phyloP scores from a whole-genome alignment of 2,797 vertebrate genomes.

The Clarias fuscus region DNA sequence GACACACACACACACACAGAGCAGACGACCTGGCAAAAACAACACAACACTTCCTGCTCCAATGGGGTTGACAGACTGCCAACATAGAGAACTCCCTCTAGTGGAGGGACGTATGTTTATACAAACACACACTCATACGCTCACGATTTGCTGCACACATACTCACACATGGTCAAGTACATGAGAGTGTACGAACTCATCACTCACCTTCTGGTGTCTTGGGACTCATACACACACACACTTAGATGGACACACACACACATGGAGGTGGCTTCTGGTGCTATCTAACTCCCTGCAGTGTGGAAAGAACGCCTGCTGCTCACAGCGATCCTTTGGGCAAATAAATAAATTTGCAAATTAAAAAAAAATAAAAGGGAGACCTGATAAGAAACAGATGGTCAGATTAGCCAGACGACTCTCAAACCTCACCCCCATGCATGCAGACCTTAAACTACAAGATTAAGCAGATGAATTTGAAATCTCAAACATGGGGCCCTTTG shows the following conservation, averaged over 20 bases:
- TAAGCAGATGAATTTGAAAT: constrained; percentile 48
- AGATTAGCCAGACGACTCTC: constrained; percentile 70
- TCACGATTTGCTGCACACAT: constrained; percentile 3
- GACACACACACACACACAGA: constrained; percentile 44
- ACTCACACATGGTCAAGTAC: neutral
- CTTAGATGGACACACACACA: constrained; percentile 46
- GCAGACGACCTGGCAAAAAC: constrained; percentile 52
- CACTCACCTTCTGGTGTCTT: constrained; percentile 20
- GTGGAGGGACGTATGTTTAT: constrained; percentile 23
- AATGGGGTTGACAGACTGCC: constrained; percentile 35
- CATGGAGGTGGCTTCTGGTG: constrained; percentile 65
- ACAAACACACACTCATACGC: constrained; percentile 18
- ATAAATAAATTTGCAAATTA: constrained; percentile 80
- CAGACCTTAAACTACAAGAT: constrained; percentile 25
- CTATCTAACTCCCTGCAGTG: constrained; percentile 66
- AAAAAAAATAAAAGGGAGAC: constrained; percentile 70
- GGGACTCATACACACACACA: constrained; percentile 12
- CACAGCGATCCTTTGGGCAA: constrained; percentile 72
- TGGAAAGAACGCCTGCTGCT: constrained; percentile 73
- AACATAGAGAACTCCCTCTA: constrained; percentile 27
- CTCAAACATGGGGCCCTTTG: constrained; percentile 30
- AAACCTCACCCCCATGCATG: constrained; percentile 53
- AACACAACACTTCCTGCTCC: constrained; percentile 53
- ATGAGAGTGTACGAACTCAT: neutral
- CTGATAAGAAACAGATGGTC: constrained; percentile 83